These are phyloP conservation scores for Cladopsammia gracilis DNA, from an alignment of 64 coral and sea anemone genomes.

Conservation along the genomic window DNA sequence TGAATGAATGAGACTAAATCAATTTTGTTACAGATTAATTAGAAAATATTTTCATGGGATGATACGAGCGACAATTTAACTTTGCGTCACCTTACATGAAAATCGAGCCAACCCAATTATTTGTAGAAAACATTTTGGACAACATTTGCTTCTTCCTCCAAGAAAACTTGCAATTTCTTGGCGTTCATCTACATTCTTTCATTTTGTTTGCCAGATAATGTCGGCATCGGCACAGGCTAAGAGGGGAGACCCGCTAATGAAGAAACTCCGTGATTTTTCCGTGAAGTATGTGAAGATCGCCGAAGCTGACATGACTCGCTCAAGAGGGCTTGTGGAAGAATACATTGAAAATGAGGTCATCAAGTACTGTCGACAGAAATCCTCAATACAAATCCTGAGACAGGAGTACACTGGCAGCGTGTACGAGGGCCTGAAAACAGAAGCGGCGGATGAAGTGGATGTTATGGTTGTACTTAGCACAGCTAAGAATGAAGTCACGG, in stretches of 20 bases:
- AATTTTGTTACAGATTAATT: too few species aligned
- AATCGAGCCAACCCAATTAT: too few species aligned
- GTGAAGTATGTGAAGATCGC: conserved; percentile 44
- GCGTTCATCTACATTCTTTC: too few species aligned
- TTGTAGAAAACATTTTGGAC: too few species aligned
- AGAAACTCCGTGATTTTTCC: conserved; percentile 49
- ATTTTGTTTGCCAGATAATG: too few species aligned
- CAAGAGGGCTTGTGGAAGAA: conserved; percentile 23
- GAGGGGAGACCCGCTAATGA: conserved; percentile 13
- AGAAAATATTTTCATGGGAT: too few species aligned
- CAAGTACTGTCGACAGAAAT: neutral
- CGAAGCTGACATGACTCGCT: conserved; percentile 4
- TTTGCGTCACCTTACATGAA: too few species aligned
- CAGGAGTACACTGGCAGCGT: conserved; percentile 63
- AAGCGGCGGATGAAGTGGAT: conserved; percentile 72
- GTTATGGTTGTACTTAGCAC: conserved; percentile 63
- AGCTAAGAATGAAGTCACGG: neutral
- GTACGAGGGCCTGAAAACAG: conserved; percentile 68
- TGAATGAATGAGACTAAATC: too few species aligned
- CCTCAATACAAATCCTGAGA: conserved; percentile 14
- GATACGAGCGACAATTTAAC: too few species aligned
- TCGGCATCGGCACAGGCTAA: too few species aligned
- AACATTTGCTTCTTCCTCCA: too few species aligned
- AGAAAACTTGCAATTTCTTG: too few species aligned
- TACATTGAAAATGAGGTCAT: conserved; percentile 24